A percentile compares a stretch with the other conserved stretches of the same genome.
Evolutionary conservation across 1,140 invertebrate genomes (phyloP).

Genomic region (Brachionus koreanus): DNA sequence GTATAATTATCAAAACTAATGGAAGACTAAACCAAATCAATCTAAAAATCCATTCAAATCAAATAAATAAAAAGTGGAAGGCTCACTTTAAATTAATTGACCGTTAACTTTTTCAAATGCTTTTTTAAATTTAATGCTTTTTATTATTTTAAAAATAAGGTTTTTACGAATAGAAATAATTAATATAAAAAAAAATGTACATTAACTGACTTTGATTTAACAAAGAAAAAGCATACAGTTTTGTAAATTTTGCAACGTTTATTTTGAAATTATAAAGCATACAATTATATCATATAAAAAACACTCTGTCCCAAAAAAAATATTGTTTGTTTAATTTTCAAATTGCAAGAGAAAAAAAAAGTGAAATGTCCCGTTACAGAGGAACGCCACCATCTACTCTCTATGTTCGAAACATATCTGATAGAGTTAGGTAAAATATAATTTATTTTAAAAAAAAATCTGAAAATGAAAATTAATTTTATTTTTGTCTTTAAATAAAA

Average conservation of each 20-base stretch:
- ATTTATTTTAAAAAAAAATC: neutral
- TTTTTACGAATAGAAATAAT: neutral
- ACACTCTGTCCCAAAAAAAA: neutral
- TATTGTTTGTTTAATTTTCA: neutral
- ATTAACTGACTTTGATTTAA: neutral
- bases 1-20: too few species aligned
- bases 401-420: slow-evolving; percentile 33
- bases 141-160: too few species aligned
- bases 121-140: too few species aligned
- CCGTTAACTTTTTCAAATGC: too few species aligned
- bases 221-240: neutral
- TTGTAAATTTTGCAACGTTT: neutral
- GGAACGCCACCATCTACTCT: slow-evolving; percentile 11
- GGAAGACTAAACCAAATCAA: too few species aligned
- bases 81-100: too few species aligned
- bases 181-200: neutral
- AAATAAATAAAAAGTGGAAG: too few species aligned
- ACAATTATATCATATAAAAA: neutral
- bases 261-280: neutral
- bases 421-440: slow-evolving; percentile 16
- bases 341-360: neutral
- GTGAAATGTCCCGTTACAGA: slow-evolving; percentile 38
- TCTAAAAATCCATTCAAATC: too few species aligned
- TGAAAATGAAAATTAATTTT: too few species aligned
- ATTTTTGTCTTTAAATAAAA: neutral